Conservation (phyloP, 2,888 invertebrate species). For the Rotaria macrura region DNA sequence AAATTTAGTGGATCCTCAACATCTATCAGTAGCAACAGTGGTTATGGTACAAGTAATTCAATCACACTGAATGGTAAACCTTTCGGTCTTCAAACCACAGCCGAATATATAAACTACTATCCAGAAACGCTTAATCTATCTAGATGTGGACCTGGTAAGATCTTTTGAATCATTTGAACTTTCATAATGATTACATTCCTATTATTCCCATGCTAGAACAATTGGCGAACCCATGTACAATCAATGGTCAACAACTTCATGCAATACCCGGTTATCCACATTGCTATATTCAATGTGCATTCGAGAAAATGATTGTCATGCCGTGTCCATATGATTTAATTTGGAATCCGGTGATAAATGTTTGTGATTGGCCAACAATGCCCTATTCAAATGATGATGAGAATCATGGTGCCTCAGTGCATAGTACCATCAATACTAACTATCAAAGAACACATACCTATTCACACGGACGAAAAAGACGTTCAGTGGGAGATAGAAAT, state of each 20-base stretch:
- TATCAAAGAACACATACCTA: neutral
- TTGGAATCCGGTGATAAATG: neutral
- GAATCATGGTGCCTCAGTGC: neutral
- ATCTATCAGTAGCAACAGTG: too few species aligned
- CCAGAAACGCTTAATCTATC: too few species aligned
- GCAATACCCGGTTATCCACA: neutral
- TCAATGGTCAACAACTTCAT: neutral
- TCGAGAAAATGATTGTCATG: neutral
- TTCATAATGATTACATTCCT: too few species aligned
- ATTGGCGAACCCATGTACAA: neutral
- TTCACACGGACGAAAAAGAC: neutral
- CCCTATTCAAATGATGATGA: neutral
- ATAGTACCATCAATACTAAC: neutral
- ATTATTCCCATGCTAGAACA: neutral
- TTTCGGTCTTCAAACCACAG: too few species aligned
- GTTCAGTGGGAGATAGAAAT: neutral
- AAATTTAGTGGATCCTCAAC: too few species aligned
- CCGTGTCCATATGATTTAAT: neutral
- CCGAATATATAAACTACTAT: too few species aligned
- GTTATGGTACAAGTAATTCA: too few species aligned
- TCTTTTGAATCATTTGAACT: too few species aligned
- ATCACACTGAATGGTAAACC: too few species aligned
- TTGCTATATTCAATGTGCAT: neutral
- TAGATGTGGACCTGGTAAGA: too few species aligned
- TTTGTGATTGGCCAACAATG: neutral